Conservation (phyloP, 2,888 invertebrate species). For the Drosophila testacea region DNA sequence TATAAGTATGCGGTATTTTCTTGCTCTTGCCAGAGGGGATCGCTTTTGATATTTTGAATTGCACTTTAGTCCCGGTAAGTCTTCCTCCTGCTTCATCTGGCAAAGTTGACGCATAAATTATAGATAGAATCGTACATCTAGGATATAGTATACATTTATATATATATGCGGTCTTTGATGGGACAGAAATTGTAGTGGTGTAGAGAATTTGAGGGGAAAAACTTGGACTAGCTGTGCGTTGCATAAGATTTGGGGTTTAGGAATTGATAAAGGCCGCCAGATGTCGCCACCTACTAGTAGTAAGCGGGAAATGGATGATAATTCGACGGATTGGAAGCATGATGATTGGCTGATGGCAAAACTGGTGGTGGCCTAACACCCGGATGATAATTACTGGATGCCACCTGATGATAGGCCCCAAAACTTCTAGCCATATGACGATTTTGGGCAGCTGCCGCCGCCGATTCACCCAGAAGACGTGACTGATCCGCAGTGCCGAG, state of each 20-base stretch:
- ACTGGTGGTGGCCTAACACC: slow-evolving; percentile 84
- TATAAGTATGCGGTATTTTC: neutral
- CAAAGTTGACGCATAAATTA: slow-evolving; percentile 9
- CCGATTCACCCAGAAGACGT: slow-evolving; percentile 83
- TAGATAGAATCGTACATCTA: slow-evolving; percentile 29
- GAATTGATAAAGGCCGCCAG: neutral
- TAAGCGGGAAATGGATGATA: slow-evolving; percentile 85
- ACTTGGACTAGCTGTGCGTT: slow-evolving; percentile 11
- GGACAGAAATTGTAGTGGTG: neutral
- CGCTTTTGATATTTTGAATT: slow-evolving; percentile 26
- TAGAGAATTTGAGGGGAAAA: neutral
- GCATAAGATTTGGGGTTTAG: neutral
- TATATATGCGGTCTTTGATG: neutral
- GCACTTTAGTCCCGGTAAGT: slow-evolving; percentile 51
- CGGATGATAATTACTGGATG: slow-evolving; percentile 85
- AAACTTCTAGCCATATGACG: slow-evolving; percentile 85
- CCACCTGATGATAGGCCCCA: slow-evolving; percentile 85
- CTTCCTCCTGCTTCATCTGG: neutral
- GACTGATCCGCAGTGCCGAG: slow-evolving; percentile 84
- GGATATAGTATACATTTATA: slow-evolving; percentile 18
- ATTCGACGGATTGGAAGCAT: slow-evolving; percentile 85
- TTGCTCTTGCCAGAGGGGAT: neutral
- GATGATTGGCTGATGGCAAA: slow-evolving; percentile 84
- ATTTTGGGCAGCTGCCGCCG: slow-evolving; percentile 83
- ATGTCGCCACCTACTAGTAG: slow-evolving; percentile 71